Evolutionary conservation across 2,113 vertebrate genomes (phyloP).

Genomic region (Clarias gariepinus): DNA sequence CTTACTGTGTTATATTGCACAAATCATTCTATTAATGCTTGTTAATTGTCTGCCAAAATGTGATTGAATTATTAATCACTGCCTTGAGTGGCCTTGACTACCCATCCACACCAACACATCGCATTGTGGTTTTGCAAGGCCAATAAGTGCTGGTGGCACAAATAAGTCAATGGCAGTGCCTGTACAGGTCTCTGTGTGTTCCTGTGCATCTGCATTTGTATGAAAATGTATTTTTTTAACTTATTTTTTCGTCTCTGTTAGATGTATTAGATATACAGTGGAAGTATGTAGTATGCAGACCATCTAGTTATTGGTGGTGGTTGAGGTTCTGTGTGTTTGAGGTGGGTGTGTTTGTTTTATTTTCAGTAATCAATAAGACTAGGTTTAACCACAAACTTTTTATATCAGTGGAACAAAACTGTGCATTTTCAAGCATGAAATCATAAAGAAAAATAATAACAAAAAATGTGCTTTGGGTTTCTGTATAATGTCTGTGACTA

Average conservation of each 20-base stretch:
- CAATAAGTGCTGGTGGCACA: slow-evolving; percentile 43
- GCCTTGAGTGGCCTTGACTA: slow-evolving; percentile 41
- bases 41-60: slow-evolving; percentile 51
- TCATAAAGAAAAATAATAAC: not conserved
- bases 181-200: not conserved
- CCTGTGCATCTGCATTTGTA: not conserved
- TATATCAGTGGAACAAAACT: not conserved
- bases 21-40: slow-evolving; percentile 43
- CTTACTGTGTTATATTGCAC: slow-evolving; percentile 13
- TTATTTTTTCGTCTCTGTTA: not conserved
- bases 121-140: slow-evolving; percentile 33
- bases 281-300: not conserved
- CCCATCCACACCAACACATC: slow-evolving; percentile 12
- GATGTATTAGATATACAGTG: not conserved
- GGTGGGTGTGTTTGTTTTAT: not conserved
- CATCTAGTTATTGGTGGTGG: not conserved
- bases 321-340: too few relatives aligned
- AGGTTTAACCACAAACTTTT: not conserved
- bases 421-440: not conserved
- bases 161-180: slow-evolving; percentile 34
- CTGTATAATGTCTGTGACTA: not conserved
- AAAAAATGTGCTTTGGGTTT: not conserved
- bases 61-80: slow-evolving; percentile 55
- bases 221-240: not conserved
- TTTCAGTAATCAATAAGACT: not conserved